Base-by-base conservation (phyloP, 2,113 vertebrate species). In the Macaca mulatta region DNA sequence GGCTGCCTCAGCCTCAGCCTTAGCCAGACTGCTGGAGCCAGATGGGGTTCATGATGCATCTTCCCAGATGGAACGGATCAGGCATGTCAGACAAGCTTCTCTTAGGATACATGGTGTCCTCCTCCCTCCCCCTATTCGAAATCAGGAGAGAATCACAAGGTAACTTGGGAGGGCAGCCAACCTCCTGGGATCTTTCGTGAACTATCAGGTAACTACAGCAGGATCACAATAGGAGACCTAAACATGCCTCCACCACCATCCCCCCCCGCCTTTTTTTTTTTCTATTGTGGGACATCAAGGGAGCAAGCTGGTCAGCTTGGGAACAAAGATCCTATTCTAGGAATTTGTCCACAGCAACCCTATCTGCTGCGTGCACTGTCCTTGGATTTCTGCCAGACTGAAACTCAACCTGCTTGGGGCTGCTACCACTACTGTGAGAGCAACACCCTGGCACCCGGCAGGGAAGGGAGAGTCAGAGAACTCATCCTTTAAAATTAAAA, bases 281-380 rank as follows among this genome's bases (percentile, higher is more conserved):
- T 57, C 94, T 97, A 97, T 97, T 97, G 97, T 92, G 94, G 88
- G 94, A 97, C 95, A 96, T 98, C 96, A 93, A 97, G 98, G 96
- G 94, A 97, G 92, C 48, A 57, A 97, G 96, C 93, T 97, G 97
- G 91, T 98, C 87, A 97, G 92, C 95, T 86, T 95, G 96, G 95
- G 96, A 98, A 95, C 91, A 96, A 88, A 90, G 93, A 97, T 98
- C 92, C 97, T 93, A 59, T 97, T 98, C 98, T 87, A 98, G 97
- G 98, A 98, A 98, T 80, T 89, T 95, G 97, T 82, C 97, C 96
- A 97, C 86, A 90, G 97, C 97, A 98, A 94, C 95, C 80, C 93
- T 94, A 45, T 30, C 97, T 67, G 77, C 94, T 79, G 79, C 97
- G 77, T 79, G 96, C 97, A 81, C 89, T 48, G 70, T 45, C 97